Percentiles rank a stretch among this genome's conserved stretches.
These are phyloP conservation scores for Euphysa ruthae DNA, from an alignment of 30 jellyfish, hydroid and myxozoan genomes.

Conservation along the genomic window DNA sequence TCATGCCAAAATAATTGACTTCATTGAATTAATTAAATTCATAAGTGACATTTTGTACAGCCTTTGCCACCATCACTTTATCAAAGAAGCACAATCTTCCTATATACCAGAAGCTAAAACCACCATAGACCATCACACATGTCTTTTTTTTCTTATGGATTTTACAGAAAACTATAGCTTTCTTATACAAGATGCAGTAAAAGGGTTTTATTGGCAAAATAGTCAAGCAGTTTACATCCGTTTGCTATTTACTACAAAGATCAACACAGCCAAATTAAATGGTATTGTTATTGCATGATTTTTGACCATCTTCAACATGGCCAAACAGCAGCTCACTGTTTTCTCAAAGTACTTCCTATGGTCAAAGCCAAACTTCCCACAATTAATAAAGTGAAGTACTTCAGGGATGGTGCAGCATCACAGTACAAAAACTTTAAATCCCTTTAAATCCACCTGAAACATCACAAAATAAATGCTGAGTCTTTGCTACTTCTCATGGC, in stretches of 20 bases:
- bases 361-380: neutral
- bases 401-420: neutral
- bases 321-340: neutral
- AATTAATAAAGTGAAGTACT: neutral
- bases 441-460: neutral
- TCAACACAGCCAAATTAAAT: no score
- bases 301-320: no score
- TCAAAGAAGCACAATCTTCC: neutral
- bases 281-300: no score
- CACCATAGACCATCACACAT: no score
- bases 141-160: neutral
- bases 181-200: slow-evolving; percentile 1
- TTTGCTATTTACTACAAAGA: no score
- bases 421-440: neutral
- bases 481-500: neutral
- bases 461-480: neutral
- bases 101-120: neutral
- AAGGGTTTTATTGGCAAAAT: no score
- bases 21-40: neutral
- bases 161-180: neutral
- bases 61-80: neutral
- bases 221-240: no score
- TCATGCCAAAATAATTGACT: neutral
- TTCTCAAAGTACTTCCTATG: neutral
- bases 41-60: neutral